Evolutionary conservation across 92 coral and sea anemone species (phyloP).

Genomic region (Palythoa heliodiscus): DNA sequence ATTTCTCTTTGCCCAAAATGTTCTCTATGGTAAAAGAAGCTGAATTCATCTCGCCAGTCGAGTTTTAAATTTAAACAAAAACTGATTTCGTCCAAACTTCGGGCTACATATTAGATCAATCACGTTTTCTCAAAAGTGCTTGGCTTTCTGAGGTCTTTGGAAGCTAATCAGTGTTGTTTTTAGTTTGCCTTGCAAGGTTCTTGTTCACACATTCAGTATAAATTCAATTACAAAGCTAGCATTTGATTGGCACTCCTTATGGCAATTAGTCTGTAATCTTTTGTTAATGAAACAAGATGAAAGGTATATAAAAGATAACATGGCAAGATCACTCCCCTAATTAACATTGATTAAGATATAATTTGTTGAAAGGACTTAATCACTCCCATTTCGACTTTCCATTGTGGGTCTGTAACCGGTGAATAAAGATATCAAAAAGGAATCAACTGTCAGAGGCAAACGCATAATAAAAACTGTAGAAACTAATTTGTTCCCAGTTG

Average conservation of each 20-base stretch:
- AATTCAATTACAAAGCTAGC: conserved; percentile 78
- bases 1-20: conserved; percentile 65
- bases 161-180: conserved; percentile 41
- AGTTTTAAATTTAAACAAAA: background rate
- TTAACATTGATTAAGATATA: conserved; percentile 92
- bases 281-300: conserved; percentile 96
- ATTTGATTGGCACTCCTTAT: conserved; percentile 75
- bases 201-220: conserved; percentile 81
- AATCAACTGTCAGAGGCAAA: conserved; percentile 40
- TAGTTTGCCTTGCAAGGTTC: conserved; percentile 52
- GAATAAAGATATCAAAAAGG: conserved; percentile 72
- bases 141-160: conserved; percentile 40
- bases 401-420: conserved; percentile 68
- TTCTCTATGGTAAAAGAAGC: conserved; percentile 74
- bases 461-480: conserved; percentile 50
- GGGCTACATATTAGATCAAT: conserved; percentile 11
- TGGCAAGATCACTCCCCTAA: conserved; percentile 86
- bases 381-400: conserved; percentile 72
- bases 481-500: conserved; percentile 65
- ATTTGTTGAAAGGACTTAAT: conserved; percentile 90
- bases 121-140: conserved; percentile 1
- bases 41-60: conserved; percentile 64
- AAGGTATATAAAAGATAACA: conserved; percentile 75
- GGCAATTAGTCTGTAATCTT: conserved; percentile 93
- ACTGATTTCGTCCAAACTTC: background rate